Base-by-base conservation (phyloP, 2,888 invertebrate genomes). In the Hydrotaea diabolus region DNA sequence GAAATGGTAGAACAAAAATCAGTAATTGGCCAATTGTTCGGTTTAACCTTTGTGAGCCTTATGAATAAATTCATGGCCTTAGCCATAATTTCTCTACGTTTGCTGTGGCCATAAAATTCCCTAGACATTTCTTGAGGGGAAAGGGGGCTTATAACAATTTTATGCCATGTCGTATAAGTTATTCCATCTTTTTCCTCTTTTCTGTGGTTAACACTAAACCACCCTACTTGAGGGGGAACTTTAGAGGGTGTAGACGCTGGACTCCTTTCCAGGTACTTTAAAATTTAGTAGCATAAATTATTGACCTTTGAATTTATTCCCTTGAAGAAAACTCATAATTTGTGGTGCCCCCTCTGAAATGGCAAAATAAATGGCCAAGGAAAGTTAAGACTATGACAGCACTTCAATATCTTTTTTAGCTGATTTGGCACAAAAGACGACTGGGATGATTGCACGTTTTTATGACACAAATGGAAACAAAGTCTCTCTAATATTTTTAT, bases 21-120 rank as follows among this genome's bases (percentile, higher is more conserved):
- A 19, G 17, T 66, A 69, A 69, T 69, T 69, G 69, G 46, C 43
- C 69, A 69, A 69, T 69, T 69, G 69, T 62, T n/a, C 57, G 8
- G 8, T 62, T 49, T 77, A 71, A 72, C 71, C 71, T 78, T 78
- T 78, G 57, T 72, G 39, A 62, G 31, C 36, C 72, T 17, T 43
- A 66, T 72, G 59, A 49, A 78, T 78, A 78, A 31, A 77, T 77
- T 77, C 74, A 74, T 74, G 74, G n/a, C 8, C 53, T 19, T 23
- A 15, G n/a, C 46, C 43, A 69, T 69, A 43, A 69, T 23, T 69
- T 43, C 46, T 46, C 17, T 69, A 46, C n/a, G 19, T 23, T 62
- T 46, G 59, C 26, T 23, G 11, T 26, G 19, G n/a, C 59, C 62
- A 62, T 64, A 66, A 59, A 74, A 55, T 53, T 26, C 31, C 36